phyloP scores from a whole-genome alignment of 2,797 vertebrate genomes.

The Gallinago stenura region DNA sequence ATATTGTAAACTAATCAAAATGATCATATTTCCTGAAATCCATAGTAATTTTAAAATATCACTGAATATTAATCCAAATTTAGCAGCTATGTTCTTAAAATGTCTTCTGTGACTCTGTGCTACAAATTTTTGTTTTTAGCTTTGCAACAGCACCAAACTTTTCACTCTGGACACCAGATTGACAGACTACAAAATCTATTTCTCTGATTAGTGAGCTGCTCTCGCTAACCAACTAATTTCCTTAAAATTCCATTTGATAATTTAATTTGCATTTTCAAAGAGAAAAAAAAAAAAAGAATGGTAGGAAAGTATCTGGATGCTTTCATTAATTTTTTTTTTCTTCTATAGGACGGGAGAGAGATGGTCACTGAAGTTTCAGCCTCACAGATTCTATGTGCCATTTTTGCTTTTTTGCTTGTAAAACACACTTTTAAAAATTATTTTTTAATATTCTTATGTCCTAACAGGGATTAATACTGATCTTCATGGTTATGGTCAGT shows the following conservation, averaged over 20 bases:
- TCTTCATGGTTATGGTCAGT: background rate
- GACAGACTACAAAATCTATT: background rate
- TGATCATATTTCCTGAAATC: rapidly evolving
- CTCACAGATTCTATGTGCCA: background rate
- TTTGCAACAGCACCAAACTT: background rate
- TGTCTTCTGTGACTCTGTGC: background rate
- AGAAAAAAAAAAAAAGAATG: background rate
- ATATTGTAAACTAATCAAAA: background rate
- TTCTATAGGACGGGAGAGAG: background rate
- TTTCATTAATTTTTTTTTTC: background rate
- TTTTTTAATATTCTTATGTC: background rate
- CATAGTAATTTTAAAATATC: background rate
- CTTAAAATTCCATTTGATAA: no score
- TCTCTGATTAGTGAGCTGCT: background rate
- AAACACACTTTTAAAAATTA: background rate
- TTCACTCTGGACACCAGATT: background rate
- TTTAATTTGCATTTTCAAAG: background rate
- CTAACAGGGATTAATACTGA: background rate
- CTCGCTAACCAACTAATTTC: background rate
- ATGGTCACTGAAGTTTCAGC: background rate
- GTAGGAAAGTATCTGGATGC: background rate
- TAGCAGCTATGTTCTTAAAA: background rate
- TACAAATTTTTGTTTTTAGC: background rate
- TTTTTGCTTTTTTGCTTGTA: background rate
- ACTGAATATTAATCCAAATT: background rate